These are phyloP conservation scores for Mactra quadrangularis DNA, from an alignment of 1,140 invertebrate species.

Conservation along the genomic window DNA sequence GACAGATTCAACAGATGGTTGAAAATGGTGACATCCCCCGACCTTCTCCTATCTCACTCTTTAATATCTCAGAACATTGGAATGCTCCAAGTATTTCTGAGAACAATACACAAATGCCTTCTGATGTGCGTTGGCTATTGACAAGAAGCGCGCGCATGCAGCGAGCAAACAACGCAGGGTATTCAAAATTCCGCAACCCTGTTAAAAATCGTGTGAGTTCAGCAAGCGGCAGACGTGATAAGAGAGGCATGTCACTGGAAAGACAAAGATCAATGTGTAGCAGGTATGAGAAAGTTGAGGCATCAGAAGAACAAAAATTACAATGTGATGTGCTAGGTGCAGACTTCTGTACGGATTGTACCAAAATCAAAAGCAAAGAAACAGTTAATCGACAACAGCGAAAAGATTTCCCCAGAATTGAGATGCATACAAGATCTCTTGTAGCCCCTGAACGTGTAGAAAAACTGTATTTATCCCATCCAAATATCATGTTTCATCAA, in stretches of 20 bases:
- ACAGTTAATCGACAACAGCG: slow-evolving; percentile 51
- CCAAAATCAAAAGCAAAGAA: slow-evolving; percentile 55
- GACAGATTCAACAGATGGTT: slow-evolving; percentile 29
- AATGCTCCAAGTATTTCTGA: not conserved
- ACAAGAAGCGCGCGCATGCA: slow-evolving; percentile 61
- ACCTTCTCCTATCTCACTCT: not conserved
- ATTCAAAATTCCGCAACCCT: slow-evolving; percentile 59
- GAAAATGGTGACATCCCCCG: not conserved
- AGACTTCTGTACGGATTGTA: slow-evolving; percentile 65
- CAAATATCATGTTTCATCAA: slow-evolving; percentile 60
- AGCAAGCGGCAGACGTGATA: slow-evolving; percentile 37
- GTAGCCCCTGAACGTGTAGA: slow-evolving; percentile 67
- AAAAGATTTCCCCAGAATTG: slow-evolving; percentile 64
- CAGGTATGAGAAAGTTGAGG: slow-evolving; percentile 31
- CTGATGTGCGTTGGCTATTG: slow-evolving; percentile 55
- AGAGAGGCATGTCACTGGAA: slow-evolving; percentile 17
- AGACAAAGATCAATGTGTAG: slow-evolving; percentile 58
- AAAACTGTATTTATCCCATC: slow-evolving; percentile 58
- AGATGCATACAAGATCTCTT: slow-evolving; percentile 66
- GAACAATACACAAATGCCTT: slow-evolving; percentile 4
- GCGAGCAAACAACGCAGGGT: slow-evolving; percentile 66
- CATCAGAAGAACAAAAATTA: slow-evolving; percentile 16
- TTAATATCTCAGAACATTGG: slow-evolving; percentile 5
- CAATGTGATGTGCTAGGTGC: slow-evolving; percentile 70
- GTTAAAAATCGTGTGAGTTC: slow-evolving; percentile 63